These are phyloP conservation scores for Alouatta palliata DNA, from an alignment of 2,113 vertebrate species.

Conservation along the genomic window DNA sequence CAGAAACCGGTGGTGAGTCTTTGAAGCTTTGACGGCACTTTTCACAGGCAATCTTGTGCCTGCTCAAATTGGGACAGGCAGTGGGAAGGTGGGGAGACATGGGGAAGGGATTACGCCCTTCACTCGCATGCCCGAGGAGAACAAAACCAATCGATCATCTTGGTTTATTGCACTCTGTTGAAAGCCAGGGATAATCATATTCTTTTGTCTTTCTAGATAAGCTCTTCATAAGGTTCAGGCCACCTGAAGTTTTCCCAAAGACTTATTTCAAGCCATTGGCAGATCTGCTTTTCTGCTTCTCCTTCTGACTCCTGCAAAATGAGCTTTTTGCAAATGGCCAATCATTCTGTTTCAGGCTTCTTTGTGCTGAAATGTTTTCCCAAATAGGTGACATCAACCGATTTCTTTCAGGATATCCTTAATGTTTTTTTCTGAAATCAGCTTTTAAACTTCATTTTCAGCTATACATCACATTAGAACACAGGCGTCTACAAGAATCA, in stretches of 20 bases:
- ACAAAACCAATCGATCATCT: constrained; percentile 55
- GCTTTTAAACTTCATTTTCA: constrained; percentile 73
- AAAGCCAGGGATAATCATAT: constrained; percentile 76
- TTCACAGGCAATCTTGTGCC: constrained; percentile 40
- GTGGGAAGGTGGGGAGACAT: background rate
- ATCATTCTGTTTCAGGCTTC: constrained; percentile 51
- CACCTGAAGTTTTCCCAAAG: background rate
- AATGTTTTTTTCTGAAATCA: constrained; percentile 68
- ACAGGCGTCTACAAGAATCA: constrained; percentile 51
- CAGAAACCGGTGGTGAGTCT: background rate
- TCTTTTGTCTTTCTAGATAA: constrained; percentile 75
- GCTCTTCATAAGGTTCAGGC: constrained; percentile 24
- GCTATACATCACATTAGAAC: background rate
- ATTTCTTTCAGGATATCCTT: constrained; percentile 74
- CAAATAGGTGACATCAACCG: constrained; percentile 77
- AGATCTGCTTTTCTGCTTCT: constrained; percentile 49
- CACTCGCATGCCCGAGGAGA: background rate
- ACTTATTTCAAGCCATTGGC: constrained; percentile 74
- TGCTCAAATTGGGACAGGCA: background rate
- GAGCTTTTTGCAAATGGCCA: constrained; percentile 59
- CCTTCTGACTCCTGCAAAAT: background rate
- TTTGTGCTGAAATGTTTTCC: constrained; percentile 73
- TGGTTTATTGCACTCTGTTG: constrained; percentile 70
- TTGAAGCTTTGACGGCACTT: constrained; percentile 45
- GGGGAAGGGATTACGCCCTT: background rate